phyloP scores from a whole-genome alignment of 2,797 vertebrate species.

The Anolis apletophallus region DNA sequence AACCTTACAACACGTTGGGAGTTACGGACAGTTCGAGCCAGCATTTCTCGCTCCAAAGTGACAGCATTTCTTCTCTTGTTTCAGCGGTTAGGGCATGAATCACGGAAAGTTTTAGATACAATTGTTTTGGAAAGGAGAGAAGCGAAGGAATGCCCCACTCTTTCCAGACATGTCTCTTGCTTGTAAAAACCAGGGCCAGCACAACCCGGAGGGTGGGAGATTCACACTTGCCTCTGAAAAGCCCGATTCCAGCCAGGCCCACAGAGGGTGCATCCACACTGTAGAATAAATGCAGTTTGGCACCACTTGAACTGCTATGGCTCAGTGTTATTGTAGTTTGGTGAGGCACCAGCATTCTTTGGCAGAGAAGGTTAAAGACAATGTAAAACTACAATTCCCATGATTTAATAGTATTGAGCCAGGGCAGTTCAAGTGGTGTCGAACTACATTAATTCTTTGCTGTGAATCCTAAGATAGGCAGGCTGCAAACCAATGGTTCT shows the following conservation, averaged over 20 bases:
- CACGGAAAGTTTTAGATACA: not conserved
- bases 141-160: not conserved
- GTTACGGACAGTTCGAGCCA: no score
- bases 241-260: not conserved
- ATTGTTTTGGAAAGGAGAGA: not conserved
- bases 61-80: not conserved
- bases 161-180: not conserved
- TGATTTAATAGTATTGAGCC: no score
- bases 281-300: no score
- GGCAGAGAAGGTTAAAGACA: no score
- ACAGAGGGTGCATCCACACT: no score
- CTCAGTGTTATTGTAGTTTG: no score
- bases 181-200: not conserved
- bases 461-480: not conserved
- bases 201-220: not conserved
- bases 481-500: not conserved
- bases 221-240: not conserved
- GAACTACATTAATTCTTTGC: no score
- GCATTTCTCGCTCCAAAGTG: not conserved
- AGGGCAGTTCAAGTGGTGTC: no score
- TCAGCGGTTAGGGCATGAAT: not conserved
- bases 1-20: no score
- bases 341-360: no score
- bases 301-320: no score
- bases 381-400: no score